These are phyloP conservation scores for Heterodera carotae DNA, from an alignment of 1,140 invertebrate genomes.

Conservation along the genomic window DNA sequence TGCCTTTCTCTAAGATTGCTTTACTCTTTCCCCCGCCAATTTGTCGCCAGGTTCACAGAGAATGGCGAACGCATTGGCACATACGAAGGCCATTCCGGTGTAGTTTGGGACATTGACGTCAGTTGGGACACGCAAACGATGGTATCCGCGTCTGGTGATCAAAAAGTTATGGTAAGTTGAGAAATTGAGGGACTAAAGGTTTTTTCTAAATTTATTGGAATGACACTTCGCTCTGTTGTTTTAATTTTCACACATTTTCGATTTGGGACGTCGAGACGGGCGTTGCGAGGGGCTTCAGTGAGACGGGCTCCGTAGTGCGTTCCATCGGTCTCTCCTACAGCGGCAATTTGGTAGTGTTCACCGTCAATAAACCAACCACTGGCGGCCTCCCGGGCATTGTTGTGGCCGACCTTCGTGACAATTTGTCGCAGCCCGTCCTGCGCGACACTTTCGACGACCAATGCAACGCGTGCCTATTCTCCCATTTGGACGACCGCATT, in stretches of 20 bases:
- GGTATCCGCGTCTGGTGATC: conserved; percentile 90
- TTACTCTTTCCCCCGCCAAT: background rate
- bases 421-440: conserved; percentile 16
- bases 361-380: conserved; percentile 56
- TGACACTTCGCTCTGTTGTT: background rate
- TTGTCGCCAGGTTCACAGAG: conserved; percentile 65
- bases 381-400: conserved; percentile 46
- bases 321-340: conserved; percentile 61
- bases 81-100: conserved; percentile 87
- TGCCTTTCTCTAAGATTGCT: background rate
- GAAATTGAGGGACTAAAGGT: background rate
- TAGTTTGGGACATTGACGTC: conserved; percentile 92
- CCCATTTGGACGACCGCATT: conserved; percentile 60
- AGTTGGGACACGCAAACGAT: conserved; percentile 82
- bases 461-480: conserved; percentile 46
- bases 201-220: too few species aligned
- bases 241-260: conserved; percentile 33
- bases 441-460: conserved; percentile 30
- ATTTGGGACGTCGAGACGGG: conserved; percentile 64
- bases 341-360: conserved; percentile 59
- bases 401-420: conserved; percentile 57
- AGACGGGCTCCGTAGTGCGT: conserved; percentile 53
- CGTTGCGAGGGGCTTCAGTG: conserved; percentile 25
- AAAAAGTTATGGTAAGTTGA: conserved; percentile 52
- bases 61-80: conserved; percentile 96